Percentiles rank a stretch among this genome's conserved stretches.
These are phyloP conservation scores for Drosophila lacertosa DNA, from an alignment of 1,140 invertebrate genomes.

Conservation along the genomic window DNA sequence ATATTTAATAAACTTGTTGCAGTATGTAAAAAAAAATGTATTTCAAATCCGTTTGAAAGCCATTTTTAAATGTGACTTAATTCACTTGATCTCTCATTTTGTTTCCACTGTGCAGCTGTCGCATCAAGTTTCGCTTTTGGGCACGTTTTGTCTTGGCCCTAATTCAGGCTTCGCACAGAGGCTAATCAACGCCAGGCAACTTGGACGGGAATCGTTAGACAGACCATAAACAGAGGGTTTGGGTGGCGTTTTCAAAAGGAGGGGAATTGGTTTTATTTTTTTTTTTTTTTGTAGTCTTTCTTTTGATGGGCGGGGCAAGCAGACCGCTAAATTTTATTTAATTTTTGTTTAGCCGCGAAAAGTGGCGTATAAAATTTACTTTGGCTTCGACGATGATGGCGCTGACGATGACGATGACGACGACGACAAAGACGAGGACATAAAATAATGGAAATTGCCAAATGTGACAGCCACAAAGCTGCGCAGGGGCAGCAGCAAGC, in stretches of 20 bases:
- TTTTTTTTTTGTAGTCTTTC: neutral
- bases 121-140: slow-evolving; percentile 73
- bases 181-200: slow-evolving; percentile 79
- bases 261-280: slow-evolving; percentile 28
- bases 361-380: slow-evolving; percentile 82
- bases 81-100: no score
- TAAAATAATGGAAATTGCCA: slow-evolving; percentile 81
- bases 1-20: no score
- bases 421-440: slow-evolving; percentile 59
- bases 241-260: slow-evolving; percentile 1
- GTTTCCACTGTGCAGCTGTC: slow-evolving; percentile 53
- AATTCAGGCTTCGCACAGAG: slow-evolving; percentile 73
- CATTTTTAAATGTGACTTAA: no score
- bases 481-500: slow-evolving; percentile 24
- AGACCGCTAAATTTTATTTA: slow-evolving; percentile 82
- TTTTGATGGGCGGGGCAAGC: slow-evolving; percentile 46
- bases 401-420: slow-evolving; percentile 36
- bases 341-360: slow-evolving; percentile 81
- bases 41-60: neutral
- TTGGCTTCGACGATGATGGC: slow-evolving; percentile 61
- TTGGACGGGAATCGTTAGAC: slow-evolving; percentile 79
- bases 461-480: slow-evolving; percentile 80
- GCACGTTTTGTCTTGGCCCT: slow-evolving; percentile 79
- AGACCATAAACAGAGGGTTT: slow-evolving; percentile 70
- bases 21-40: no score